Conservation (phyloP, 2,113 vertebrate species). For the Pygoscelis antarcticus region DNA sequence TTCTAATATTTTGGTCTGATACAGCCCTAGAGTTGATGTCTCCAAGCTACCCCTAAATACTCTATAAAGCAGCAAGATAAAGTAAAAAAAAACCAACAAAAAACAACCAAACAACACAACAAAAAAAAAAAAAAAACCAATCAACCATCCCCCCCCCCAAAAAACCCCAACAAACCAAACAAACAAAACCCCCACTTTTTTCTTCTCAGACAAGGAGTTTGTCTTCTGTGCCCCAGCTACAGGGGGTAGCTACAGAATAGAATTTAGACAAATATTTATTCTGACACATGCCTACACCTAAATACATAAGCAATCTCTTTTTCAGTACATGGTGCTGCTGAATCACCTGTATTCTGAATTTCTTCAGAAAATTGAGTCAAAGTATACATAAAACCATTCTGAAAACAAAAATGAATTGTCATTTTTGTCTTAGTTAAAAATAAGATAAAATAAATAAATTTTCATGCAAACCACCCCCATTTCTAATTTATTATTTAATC, state of each 20-base stretch:
- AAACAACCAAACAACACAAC: too few species aligned
- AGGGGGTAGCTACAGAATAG: background rate
- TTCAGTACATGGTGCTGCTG: background rate
- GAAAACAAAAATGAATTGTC: background rate
- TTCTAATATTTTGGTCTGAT: background rate
- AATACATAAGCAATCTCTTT: background rate
- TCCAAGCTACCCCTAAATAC: background rate
- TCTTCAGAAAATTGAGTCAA: background rate
- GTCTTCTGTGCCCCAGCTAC: background rate
- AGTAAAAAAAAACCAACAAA: background rate
- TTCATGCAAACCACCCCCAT: background rate
- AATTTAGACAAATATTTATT: background rate
- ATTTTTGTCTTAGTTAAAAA: background rate
- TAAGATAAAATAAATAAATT: background rate
- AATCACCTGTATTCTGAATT: background rate
- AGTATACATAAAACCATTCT: background rate
- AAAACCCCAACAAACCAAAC: background rate
- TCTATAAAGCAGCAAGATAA: background rate
- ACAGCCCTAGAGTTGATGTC: background rate
- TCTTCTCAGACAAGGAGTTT: background rate
- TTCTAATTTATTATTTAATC: conserved; percentile 1
- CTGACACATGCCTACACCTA: background rate
- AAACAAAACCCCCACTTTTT: background rate
- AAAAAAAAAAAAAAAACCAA: too few species aligned
- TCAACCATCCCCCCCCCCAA: background rate